Percentiles rank a stretch among this genome's conserved stretches.
Evolutionary conservation across 2,113 vertebrate genomes (phyloP).

Genomic region (Echinops telfairi): DNA sequence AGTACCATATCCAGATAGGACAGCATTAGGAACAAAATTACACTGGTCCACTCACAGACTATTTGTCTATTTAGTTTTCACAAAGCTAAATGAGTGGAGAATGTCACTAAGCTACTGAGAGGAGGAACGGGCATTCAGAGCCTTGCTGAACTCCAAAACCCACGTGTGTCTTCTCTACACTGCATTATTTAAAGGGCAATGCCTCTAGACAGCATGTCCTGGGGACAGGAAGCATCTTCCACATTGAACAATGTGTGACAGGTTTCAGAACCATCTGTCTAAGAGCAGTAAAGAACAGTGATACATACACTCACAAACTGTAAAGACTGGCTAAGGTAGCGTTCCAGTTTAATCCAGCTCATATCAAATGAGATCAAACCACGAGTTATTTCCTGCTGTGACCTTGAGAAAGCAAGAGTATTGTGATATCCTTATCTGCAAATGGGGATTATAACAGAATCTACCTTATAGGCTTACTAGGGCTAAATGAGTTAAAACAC

Average conservation of each 20-base stretch:
- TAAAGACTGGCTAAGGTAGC: neutral
- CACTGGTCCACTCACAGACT: neutral
- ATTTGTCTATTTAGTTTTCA: slow-evolving; percentile 2
- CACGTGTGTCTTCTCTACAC: neutral
- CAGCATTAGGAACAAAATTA: too few species aligned
- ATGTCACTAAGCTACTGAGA: neutral
- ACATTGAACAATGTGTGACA: neutral
- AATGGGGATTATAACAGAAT: neutral
- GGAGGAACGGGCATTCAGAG: neutral
- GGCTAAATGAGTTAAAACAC: neutral
- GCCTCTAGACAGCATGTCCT: neutral
- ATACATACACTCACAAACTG: too few species aligned
- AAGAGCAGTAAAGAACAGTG: neutral
- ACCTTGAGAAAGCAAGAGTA: too few species aligned
- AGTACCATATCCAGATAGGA: neutral
- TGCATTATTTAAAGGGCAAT: neutral
- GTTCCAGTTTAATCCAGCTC: neutral
- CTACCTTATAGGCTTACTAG: neutral
- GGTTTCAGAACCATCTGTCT: neutral
- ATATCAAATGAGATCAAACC: neutral
- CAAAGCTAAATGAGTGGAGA: neutral
- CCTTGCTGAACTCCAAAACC: neutral
- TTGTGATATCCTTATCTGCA: too few species aligned
- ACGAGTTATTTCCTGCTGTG: too few species aligned
- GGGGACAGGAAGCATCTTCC: neutral